These are phyloP conservation scores for Chlorops oryzae DNA, from an alignment of 1,140 invertebrate species.

Conservation along the genomic window DNA sequence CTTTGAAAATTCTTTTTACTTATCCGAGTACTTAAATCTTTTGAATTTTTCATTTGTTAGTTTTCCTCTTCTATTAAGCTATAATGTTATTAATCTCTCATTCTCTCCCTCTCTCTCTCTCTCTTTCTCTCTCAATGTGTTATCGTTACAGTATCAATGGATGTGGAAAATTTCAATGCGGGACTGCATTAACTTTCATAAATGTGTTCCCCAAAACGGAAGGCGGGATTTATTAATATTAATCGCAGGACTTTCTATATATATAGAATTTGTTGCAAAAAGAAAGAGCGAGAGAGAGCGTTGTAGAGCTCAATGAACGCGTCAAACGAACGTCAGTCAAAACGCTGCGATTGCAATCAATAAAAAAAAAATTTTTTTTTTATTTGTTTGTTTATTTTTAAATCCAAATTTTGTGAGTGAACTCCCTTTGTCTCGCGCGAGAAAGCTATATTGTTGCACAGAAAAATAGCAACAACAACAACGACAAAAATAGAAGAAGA, in stretches of 20 bases:
- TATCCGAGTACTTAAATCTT: no score
- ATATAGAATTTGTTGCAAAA: slow-evolving; percentile 45
- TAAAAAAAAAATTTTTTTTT: background rate
- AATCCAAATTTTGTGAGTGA: no score
- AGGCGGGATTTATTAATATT: slow-evolving; percentile 40
- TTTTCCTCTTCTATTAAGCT: no score
- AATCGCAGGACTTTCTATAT: slow-evolving; percentile 44
- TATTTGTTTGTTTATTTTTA: no score
- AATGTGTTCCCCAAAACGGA: slow-evolving; percentile 45
- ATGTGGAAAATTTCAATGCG: slow-evolving; percentile 10
- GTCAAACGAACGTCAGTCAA: background rate
- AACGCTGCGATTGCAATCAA: background rate
- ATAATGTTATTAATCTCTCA: no score
- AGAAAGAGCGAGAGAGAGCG: slow-evolving; percentile 23
- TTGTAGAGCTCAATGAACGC: background rate
- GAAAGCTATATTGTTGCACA: no score
- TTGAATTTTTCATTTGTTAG: no score
- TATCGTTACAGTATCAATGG: no score
- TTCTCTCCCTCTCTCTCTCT: slow-evolving; percentile 1
- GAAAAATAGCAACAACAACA: no score
- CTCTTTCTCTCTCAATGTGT: slow-evolving; percentile 1
- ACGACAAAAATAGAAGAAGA: no score
- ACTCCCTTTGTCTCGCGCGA: no score
- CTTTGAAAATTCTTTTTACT: no score
- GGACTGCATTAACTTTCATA: slow-evolving; percentile 30